Evolutionary conservation across 2,888 invertebrate species (phyloP), one percentile per base, ranked within the genome.

Genomic region (Tridacna gigas): DNA sequence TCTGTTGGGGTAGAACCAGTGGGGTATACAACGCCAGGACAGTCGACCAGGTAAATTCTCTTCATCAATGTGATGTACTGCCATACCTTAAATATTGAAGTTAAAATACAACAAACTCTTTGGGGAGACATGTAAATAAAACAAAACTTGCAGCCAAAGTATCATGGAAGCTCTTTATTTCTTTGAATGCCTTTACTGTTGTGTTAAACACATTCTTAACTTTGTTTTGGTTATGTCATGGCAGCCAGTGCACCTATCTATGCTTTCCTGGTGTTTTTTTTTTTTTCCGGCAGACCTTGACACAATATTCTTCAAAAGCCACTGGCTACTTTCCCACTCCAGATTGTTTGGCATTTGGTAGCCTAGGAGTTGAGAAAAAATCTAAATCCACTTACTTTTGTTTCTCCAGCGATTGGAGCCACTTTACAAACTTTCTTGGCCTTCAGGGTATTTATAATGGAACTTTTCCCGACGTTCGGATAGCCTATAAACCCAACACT

Each of bases 401-500:
- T 96, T 91, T 96, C 96, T 9, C 99, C 99, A 80, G 99, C 99
- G 92, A 99, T 98, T 0, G 99, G 99, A 7, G 99, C 99, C 60
- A 96, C 99, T 95, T 99, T 99, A 95, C 99, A 99, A 0, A 99
- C 99, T 95, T 99, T 99, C 90, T 95, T 94, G 93, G 99, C 90
- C 74, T 98, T 96, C 79, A 99, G 95, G 0, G 99, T 98, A 95
- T 99, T 99, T 88, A 99, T 99, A 11, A 99, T 97, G 0, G 99
- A 99, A 86, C 99, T 99, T 95, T 99, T 99, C 0, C 99, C 99
- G 7, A 98, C 98, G 96, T 99, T 99, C 2, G 99, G 99, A 95
- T 99, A 99, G 0, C 99, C 99, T 94, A 99, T 98, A 90, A 99
- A 97, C 0, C 99, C 99, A 74, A 99, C 98, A 94, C 98, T 99